Evolutionary conservation across 1,140 invertebrate genomes (phyloP).

Genomic region (Pinna nobilis): DNA sequence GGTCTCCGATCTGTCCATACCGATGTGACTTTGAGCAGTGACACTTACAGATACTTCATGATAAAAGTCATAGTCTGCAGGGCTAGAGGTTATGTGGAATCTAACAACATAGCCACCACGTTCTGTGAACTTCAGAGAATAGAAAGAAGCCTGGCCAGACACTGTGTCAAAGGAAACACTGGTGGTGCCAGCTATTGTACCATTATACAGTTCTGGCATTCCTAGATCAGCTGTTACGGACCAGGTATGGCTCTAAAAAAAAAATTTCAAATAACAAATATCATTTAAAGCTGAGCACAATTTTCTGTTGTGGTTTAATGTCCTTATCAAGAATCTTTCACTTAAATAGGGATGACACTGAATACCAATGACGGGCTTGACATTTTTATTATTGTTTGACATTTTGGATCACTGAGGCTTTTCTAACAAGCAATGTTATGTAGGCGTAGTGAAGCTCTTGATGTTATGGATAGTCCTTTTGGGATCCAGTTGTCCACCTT

Average conservation of each 20-base stretch:
- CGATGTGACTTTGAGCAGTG: constrained; percentile 25
- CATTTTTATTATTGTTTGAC: too few relatives aligned
- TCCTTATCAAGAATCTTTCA: too few relatives aligned
- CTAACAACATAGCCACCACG: constrained; percentile 49
- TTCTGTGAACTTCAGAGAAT: constrained; percentile 40
- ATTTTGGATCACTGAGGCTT: too few relatives aligned
- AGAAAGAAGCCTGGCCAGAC: constrained; percentile 44
- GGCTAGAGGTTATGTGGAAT: constrained; percentile 47
- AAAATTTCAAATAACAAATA: too few relatives aligned
- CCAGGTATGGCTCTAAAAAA: constrained; percentile 57
- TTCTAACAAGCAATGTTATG: too few relatives aligned
- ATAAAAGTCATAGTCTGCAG: constrained; percentile 49
- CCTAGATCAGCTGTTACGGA: constrained; percentile 36
- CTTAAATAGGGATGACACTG: too few relatives aligned
- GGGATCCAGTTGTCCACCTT: too few relatives aligned
- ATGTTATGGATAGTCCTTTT: too few relatives aligned
- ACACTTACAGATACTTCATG: constrained; percentile 40
- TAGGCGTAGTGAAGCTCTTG: too few relatives aligned
- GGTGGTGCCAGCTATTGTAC: constrained; percentile 34
- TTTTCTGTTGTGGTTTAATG: too few relatives aligned
- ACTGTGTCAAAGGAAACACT: constrained; percentile 38
- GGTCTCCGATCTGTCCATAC: constrained; percentile 35
- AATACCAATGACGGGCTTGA: too few relatives aligned
- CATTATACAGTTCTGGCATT: constrained; percentile 41
- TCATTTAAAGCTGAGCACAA: too few relatives aligned